Base-by-base conservation (phyloP, 2,888 invertebrate species). In the Plusia festucae region DNA sequence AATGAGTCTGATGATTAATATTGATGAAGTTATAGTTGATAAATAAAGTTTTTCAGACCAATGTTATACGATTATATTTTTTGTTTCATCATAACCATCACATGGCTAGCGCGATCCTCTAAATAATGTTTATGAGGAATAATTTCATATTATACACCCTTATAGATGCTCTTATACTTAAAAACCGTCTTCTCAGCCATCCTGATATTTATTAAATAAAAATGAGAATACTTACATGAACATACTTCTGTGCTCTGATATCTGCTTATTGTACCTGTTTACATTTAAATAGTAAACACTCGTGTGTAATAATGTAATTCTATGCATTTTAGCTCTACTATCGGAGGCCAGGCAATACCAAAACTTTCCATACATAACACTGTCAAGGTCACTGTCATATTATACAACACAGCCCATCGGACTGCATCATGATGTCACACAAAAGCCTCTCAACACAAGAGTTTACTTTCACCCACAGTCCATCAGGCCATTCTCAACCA, bases 341-440 rank as follows among this genome's bases (percentile, higher is more conserved):
- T 91, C 91, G 92, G 94, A 94, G 81, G 88, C 85, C 77, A 89
- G 86, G 77, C 91, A 90, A 68, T 91, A 88, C 82, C 92, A 92
- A 87, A 92, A 92, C 85, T 89, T 91, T 86, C 92, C 93, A 85
- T 92, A 91, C 82, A 88, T 94, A 78, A 91, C 91, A 60, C 86
- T 92, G 44, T 92, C 94, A 92, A 93, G 93, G 90, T 92, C 94
- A 86, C 79, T 95, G 72, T 93, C 93, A 49, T 94, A 93, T 85
- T 94, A 94, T 84, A 92, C 92, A 75, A 90, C 90, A 32, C 89
- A 90, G 73, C 91, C 91, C 27, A 75, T 91, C 44, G 85, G 89
- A 64, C 78, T 90, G 46, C 90, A 92, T 73, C 85, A 92, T 91
- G 93, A 93, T 77, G 82, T 91, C 53, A 86, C 87, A 52, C 91